Conservation (phyloP, 2,113 vertebrate species). For the Limnothrissa miodon region DNA sequence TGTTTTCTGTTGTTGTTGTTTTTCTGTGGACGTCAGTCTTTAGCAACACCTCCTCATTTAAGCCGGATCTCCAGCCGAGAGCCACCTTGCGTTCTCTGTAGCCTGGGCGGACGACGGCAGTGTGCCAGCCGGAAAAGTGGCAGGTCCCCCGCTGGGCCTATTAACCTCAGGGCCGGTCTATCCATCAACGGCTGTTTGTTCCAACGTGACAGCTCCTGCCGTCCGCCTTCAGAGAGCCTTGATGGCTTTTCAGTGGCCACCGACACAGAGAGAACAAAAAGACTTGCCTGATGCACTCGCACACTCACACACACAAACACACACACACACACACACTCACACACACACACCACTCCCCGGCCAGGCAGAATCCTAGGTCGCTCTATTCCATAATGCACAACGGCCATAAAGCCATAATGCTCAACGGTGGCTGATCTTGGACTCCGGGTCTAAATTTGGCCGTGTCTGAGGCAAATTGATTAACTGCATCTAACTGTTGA, state of each 20-base stretch:
- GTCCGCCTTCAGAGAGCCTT: slow-evolving; percentile 37
- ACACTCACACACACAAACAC: not conserved
- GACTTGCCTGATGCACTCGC: slow-evolving; percentile 22
- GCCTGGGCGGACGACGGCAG: slow-evolving; percentile 22
- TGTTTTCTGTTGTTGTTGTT: slow-evolving; percentile 26
- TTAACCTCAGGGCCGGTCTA: slow-evolving; percentile 43
- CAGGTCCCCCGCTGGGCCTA: slow-evolving; percentile 38
- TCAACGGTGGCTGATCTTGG: slow-evolving; percentile 23
- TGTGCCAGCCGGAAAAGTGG: slow-evolving; percentile 31
- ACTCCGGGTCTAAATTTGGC: slow-evolving; percentile 20
- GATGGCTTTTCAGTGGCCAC: slow-evolving; percentile 37
- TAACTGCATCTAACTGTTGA: slow-evolving; percentile 3
- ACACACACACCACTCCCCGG: not conserved
- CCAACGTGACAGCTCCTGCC: slow-evolving; percentile 43
- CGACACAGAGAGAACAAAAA: slow-evolving; percentile 37
- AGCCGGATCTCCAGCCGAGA: slow-evolving; percentile 18
- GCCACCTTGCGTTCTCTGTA: slow-evolving; percentile 33
- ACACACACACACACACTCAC: not conserved
- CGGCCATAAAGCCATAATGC: slow-evolving; percentile 32
- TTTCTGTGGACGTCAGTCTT: slow-evolving; percentile 13
- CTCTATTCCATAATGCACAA: slow-evolving; percentile 30
- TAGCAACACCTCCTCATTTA: slow-evolving; percentile 6
- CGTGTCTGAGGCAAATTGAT: slow-evolving; percentile 20
- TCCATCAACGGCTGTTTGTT: slow-evolving; percentile 43
- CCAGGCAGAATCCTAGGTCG: slow-evolving; percentile 22